Evolutionary conservation across 2,797 vertebrate species (phyloP), one percentile per base, ranked within the genome.

Genomic region (Pelobates cultripes): DNA sequence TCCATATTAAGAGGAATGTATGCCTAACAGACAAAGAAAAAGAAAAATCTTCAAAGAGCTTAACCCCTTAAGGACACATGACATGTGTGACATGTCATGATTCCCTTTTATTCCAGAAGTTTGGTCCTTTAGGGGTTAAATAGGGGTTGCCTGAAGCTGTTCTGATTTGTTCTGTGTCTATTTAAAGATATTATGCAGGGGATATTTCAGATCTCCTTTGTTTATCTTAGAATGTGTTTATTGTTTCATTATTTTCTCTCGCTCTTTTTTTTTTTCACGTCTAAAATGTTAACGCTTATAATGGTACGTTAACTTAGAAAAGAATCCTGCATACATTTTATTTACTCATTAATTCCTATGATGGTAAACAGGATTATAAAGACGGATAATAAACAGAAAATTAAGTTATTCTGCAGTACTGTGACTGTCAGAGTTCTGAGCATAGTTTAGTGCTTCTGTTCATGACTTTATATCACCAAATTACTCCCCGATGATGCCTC

Each of bases 371-470:
- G 88, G 90, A 86, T 90, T 86, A 89, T 91, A 86, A 88, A 86
- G 87, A 73, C 86, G 85, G 89, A 91, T 87, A 89, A 83, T 91
- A 92, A 84, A 90, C 89, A 87, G 89, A 88, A 81, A 87, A 86
- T 87, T 85, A 88, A 86, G 89, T 83, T 86, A 85, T 87, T 87
- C 75, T 82, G 87, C 87, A 87, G 81, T 86, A 79, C 76, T 86
- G 90, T 87, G 69, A 84, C 91, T 89, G 89, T 87, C 88, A 87
- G 89, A 88, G 89, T 92, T 92, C 91, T 92, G 87, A 88, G 88
- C 89, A 85, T 91, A 91, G 89, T 87, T 91, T 67, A 86, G 89
- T 87, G 88, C 89, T 91, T 87, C 85, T 70, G 87, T 86, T 90
- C 89, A 83, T 88, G 90, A 90, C 91, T 92, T 88, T 87, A 76